phyloP scores from a whole-genome alignment of 2,113 vertebrate species.

The Percina caprodes region DNA sequence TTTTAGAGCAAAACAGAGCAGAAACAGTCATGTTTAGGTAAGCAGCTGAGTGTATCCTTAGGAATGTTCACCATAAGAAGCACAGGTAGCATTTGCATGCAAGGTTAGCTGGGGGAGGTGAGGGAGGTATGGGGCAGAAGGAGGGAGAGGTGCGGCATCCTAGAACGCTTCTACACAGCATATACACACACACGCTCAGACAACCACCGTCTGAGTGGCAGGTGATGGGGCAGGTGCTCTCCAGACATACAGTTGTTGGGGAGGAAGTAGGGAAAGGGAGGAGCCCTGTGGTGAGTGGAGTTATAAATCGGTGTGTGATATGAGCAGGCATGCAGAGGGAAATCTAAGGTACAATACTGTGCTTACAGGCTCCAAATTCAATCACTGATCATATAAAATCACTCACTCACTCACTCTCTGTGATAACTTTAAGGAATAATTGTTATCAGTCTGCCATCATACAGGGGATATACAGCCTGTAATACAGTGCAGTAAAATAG shows the following conservation, averaged over 20 bases:
- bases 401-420: not conserved
- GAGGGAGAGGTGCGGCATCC: constrained; percentile 54
- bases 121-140: constrained; percentile 4
- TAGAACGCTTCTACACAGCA: constrained; percentile 37
- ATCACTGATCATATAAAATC: not conserved
- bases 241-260: constrained; percentile 44
- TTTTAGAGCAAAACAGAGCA: constrained; percentile 10
- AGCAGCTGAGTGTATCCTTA: not conserved
- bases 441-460: constrained; percentile 8
- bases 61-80: not conserved
- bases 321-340: constrained; percentile 35
- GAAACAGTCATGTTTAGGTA: not conserved
- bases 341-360: constrained; percentile 18
- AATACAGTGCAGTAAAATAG: constrained; percentile 52
- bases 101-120: not conserved
- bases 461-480: constrained; percentile 23
- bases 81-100: constrained; percentile 30
- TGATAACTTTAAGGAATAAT: not conserved
- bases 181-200: constrained; percentile 46
- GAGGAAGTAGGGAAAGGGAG: constrained; percentile 33
- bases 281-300: not conserved
- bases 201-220: constrained; percentile 74
- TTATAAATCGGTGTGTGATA: constrained; percentile 49
- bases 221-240: constrained; percentile 83
- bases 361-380: constrained; percentile 13